A percentile compares a stretch with the other conserved stretches of the same genome.
Evolutionary conservation across 1,140 invertebrate species (phyloP).

Genomic region (Idris sp.): DNA sequence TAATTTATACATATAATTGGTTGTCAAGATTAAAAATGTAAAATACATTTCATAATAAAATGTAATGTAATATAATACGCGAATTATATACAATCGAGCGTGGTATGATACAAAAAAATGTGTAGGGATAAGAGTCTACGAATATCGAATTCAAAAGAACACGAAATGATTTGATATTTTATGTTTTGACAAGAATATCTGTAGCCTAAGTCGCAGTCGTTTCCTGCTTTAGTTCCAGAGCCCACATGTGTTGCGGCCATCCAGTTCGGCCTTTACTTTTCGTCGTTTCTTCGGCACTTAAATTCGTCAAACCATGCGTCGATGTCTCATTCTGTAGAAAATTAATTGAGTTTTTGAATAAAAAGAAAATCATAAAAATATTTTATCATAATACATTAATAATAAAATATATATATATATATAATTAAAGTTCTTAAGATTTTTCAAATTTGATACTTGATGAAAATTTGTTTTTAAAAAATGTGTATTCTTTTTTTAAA

Average conservation of each 20-base stretch:
- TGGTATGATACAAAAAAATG: too few species aligned
- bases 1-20: too few species aligned
- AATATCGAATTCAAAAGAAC: conserved; percentile 7
- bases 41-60: conserved; percentile 11
- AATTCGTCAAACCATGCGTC: conserved; percentile 53
- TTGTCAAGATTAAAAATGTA: too few species aligned
- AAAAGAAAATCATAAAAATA: too few species aligned
- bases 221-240: conserved; percentile 90
- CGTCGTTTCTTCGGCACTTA: conserved; percentile 70
- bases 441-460: too few species aligned
- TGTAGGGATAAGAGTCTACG: neutral
- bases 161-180: conserved; percentile 12
- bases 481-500: too few species aligned
- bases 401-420: too few species aligned
- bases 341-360: conserved; percentile 1
- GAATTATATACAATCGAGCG: too few species aligned
- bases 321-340: conserved; percentile 71
- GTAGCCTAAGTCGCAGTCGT: conserved; percentile 70
- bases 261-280: conserved; percentile 90
- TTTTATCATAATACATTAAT: too few species aligned
- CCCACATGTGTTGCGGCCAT: conserved; percentile 97
- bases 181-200: conserved; percentile 24
- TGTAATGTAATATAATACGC: conserved; percentile 23
- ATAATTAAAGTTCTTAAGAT: too few species aligned
- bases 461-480: too few species aligned